A percentile compares a stretch with the other conserved stretches of the same genome.
Evolutionary conservation across 2,888 invertebrate species (phyloP).

Genomic region (Listrodromus nycthemerus): DNA sequence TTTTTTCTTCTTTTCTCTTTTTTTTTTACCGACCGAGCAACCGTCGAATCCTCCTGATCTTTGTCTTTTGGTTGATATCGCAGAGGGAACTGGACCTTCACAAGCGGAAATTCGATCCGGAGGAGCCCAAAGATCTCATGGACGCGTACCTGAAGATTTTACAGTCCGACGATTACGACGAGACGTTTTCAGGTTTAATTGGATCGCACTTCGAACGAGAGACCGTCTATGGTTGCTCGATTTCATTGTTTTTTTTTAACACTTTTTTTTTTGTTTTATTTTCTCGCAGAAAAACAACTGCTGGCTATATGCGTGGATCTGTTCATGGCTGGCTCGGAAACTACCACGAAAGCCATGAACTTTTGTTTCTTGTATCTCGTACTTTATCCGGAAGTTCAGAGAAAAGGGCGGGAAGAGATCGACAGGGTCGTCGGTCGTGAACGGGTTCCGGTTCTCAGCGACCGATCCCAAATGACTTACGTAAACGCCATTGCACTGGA

Average conservation of each 20-base stretch:
- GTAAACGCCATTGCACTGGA: conserved; percentile 92
- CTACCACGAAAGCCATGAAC: conserved; percentile 92
- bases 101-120: conserved; percentile 87
- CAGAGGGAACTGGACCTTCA: conserved; percentile 90
- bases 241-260: conserved; percentile 2
- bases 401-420: conserved; percentile 91
- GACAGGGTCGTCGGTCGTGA: conserved; percentile 90
- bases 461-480: conserved; percentile 92
- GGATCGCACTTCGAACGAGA: conserved; percentile 4
- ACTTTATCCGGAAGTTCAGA: conserved; percentile 90
- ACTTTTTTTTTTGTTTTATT: conserved; percentile 70
- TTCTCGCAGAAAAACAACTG: conserved; percentile 90
- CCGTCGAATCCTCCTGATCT: not conserved
- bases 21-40: not conserved
- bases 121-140: conserved; percentile 91
- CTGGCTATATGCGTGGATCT: conserved; percentile 93
- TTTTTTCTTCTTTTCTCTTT: no score
- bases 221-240: no score
- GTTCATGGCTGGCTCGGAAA: conserved; percentile 95
- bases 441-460: conserved; percentile 89
- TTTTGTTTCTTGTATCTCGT: conserved; percentile 92
- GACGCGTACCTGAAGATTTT: conserved; percentile 91
- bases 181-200: conserved; percentile 83
- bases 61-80: conserved; percentile 41
- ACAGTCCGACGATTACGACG: conserved; percentile 86